Percentiles rank a stretch among this genome's conserved stretches.
phyloP scores from a whole-genome alignment of 1,140 invertebrate genomes.

The Nymphalis io region DNA sequence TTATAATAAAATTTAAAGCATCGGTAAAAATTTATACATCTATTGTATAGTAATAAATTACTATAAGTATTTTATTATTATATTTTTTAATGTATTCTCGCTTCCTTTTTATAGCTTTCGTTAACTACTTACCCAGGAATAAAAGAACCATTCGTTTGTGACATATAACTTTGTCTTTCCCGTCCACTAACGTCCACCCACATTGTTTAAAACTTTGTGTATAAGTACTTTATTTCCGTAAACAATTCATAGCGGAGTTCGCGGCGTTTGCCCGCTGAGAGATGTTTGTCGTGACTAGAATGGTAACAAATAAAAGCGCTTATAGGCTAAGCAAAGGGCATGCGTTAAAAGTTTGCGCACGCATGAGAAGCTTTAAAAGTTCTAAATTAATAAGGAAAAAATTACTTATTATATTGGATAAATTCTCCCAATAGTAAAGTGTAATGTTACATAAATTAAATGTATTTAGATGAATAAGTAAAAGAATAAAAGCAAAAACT shows the following conservation, averaged over 20 bases:
- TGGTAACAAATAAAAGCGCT: constrained; percentile 33
- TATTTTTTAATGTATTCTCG: too few relatives aligned
- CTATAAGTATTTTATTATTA: too few relatives aligned
- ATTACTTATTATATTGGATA: too few relatives aligned
- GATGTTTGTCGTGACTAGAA: constrained; percentile 44
- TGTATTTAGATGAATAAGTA: background rate
- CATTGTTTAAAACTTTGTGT: constrained; percentile 59
- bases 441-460: background rate
- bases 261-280: constrained; percentile 38
- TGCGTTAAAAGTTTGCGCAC: constrained; percentile 48
- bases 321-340: constrained; percentile 34
- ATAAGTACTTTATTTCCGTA: constrained; percentile 40
- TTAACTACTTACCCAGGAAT: constrained; percentile 76
- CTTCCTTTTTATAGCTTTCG: constrained; percentile 14
- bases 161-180: constrained; percentile 73
- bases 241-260: constrained; percentile 52
- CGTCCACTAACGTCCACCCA: constrained; percentile 72
- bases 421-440: too few relatives aligned
- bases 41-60: too few relatives aligned
- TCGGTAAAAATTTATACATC: too few relatives aligned
- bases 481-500: background rate
- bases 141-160: constrained; percentile 73
- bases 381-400: background rate
- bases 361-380: constrained; percentile 28
- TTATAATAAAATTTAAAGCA: too few relatives aligned